Percentiles rank a stretch among this genome's conserved stretches.
phyloP scores from a whole-genome alignment of 2,113 vertebrate species.

The Brienomyrus brachyistius region DNA sequence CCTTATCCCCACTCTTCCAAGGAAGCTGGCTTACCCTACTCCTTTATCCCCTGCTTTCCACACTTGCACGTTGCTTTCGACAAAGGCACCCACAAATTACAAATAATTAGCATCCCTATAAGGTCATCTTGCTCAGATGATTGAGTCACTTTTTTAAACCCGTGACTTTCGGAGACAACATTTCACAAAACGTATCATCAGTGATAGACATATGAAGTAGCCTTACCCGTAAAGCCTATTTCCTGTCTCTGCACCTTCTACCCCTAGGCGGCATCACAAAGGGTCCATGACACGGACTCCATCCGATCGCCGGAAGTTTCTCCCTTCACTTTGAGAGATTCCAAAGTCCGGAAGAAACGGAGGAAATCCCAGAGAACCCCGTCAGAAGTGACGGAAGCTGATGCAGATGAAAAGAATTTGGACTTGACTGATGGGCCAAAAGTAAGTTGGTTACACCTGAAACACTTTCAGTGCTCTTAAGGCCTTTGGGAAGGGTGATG shows the following conservation, averaged over 20 bases:
- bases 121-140: background rate
- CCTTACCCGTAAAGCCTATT: background rate
- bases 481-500: background rate
- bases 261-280: constrained; percentile 67
- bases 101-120: background rate
- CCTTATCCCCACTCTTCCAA: background rate
- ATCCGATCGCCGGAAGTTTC: constrained; percentile 70
- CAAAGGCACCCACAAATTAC: too few species aligned
- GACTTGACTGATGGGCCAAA: constrained; percentile 52
- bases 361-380: constrained; percentile 67
- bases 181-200: background rate
- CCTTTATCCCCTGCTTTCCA: background rate
- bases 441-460: constrained; percentile 23
- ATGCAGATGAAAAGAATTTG: constrained; percentile 54
- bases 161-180: background rate
- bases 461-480: background rate
- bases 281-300: constrained; percentile 65
- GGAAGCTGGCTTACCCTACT: background rate
- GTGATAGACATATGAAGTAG: background rate
- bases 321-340: constrained; percentile 62
- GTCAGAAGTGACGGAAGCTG: constrained; percentile 64
- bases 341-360: constrained; percentile 64
- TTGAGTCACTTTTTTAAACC: background rate
- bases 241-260: background rate
- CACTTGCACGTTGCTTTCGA: background rate